phyloP scores from a whole-genome alignment of 1,140 invertebrate genomes.

The Popillia japonica region DNA sequence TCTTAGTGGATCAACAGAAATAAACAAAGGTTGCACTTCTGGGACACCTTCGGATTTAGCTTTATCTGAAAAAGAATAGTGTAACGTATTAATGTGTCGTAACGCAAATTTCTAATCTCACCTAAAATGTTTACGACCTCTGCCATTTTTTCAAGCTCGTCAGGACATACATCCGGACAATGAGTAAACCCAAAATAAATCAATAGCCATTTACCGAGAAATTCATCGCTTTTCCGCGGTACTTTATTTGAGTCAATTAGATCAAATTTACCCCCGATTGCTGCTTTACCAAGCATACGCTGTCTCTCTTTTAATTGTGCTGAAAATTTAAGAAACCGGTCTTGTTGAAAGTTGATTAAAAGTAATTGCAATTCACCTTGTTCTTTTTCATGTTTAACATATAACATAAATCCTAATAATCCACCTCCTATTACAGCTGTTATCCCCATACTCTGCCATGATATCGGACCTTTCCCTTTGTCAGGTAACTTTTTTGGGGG shows the following conservation, averaged over 20 bases:
- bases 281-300: conserved; percentile 84
- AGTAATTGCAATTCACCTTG: conserved; percentile 54
- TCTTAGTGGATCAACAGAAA: conserved; percentile 92
- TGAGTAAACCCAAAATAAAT: conserved; percentile 99
- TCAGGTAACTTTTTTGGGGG: conserved; percentile 33
- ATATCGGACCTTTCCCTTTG: conserved; percentile 69
- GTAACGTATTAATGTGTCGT: conserved; percentile 39
- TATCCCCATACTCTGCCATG: conserved; percentile 77
- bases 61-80: conserved; percentile 65
- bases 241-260: conserved; percentile 87
- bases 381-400: conserved; percentile 82
- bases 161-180: conserved; percentile 99
- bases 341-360: neutral
- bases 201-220: conserved; percentile 92
- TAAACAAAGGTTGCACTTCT: conserved; percentile 89
- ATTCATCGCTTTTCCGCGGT: conserved; percentile 83
- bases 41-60: conserved; percentile 67
- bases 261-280: conserved; percentile 93
- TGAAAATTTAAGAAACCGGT: conserved; percentile 45
- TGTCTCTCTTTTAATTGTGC: conserved; percentile 79
- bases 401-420: conserved; percentile 76
- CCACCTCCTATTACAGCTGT: conserved; percentile 71
- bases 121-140: conserved; percentile 83
- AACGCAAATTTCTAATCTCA: conserved; percentile 59
- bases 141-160: conserved; percentile 97